Percentiles rank a stretch among this genome's conserved stretches.
Conservation (phyloP, 1,140 invertebrate species). For the Psix sp. region DNA sequence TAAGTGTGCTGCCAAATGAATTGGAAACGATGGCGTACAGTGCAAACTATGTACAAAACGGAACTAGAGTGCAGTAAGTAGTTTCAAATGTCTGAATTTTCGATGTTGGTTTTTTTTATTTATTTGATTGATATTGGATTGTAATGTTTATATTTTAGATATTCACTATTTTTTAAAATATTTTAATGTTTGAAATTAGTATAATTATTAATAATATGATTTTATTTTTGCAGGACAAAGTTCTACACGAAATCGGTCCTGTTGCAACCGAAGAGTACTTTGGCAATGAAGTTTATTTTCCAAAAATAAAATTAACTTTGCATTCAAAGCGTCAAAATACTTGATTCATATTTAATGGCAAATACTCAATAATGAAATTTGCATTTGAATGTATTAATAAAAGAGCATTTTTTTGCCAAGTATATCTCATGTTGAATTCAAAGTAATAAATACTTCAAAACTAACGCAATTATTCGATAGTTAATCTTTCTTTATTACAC, state of each 20-base stretch:
- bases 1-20: slow-evolving; percentile 7
- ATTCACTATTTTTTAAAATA: no score
- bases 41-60: slow-evolving; percentile 75
- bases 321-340: slow-evolving; percentile 6
- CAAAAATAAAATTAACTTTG: slow-evolving; percentile 19
- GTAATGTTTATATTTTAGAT: no score
- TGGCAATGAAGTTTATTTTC: slow-evolving; percentile 70
- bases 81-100: no score
- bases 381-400: slow-evolving; percentile 8
- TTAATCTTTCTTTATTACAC: no score
- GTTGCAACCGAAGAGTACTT: slow-evolving; percentile 67
- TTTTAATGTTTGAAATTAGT: slow-evolving; percentile 10
- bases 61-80: slow-evolving; percentile 72
- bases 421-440: slow-evolving; percentile 4
- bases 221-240: slow-evolving; percentile 64
- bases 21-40: slow-evolving; percentile 1
- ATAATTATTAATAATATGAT: not conserved
- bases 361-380: slow-evolving; percentile 6
- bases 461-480: no score
- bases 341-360: slow-evolving; percentile 4
- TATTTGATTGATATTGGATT: no score
- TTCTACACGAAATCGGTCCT: slow-evolving; percentile 62
- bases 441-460: no score
- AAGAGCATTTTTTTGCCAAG: slow-evolving; percentile 9
- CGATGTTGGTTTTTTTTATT: no score